Evolutionary conservation across 2,888 invertebrate genomes (phyloP), one percentile per base, ranked within the genome.

Genomic region (Magallana nippona): DNA sequence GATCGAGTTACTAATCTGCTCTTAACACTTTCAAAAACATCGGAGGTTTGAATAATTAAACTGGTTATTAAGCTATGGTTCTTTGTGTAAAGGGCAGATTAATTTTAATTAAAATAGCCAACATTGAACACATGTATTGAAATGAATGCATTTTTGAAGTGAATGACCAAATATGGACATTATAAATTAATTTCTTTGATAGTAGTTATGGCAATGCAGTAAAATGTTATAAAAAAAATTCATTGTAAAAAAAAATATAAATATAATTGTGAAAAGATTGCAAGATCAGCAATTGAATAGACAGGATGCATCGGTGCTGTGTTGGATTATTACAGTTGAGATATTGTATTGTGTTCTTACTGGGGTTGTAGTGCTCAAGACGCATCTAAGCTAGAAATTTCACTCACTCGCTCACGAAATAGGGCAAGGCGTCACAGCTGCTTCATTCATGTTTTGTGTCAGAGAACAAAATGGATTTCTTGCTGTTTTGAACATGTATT

Each of bases 371-470:
- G 44, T 44, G 44, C 44, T 44, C 44, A 44, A 44, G 44, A 44
- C 44, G 44, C 44, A 44, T 44, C 44, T 44, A 5, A 44, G 44
- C 44, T 44, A 8, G 44, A 44, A 44, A 44, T 8, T 8, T 44
- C 44, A 5, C 44, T 44, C 44, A 44, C 44, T 44, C 44, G 8
- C 44, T 44, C 44, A 44, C 44, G 44, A 44, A 44, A 44, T 44
- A 5, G 44, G 44, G 44, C 44, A 44, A 5, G 44, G 8, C 44
- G 44, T 44, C 44, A 44, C 44, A 32, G 71, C 71, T 71, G 13
- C 11, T 71, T 71, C 27, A 71, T 71, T 71, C 71, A 71, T 71
- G 71, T 71, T 71, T 71, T 27, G 27, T 71, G 27, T 27, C 71
- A 19, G 71, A 63, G 63, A 71, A 71, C 22, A 32, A 71, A 27